These are phyloP conservation scores for Poeciliopsis retropinna DNA, from an alignment of 2,113 vertebrate genomes.

Conservation along the genomic window DNA sequence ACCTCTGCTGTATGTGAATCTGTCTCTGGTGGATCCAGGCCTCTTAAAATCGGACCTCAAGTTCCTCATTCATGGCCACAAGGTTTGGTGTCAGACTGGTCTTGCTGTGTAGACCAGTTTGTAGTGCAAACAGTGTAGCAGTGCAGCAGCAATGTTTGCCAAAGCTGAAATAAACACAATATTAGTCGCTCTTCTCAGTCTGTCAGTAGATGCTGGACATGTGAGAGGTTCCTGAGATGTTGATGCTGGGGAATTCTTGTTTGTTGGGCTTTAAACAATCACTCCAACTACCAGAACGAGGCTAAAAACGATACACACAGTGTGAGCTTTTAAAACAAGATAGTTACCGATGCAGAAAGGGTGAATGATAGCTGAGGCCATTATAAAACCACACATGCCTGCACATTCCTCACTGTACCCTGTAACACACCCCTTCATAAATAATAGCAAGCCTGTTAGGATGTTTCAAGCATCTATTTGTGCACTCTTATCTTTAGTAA, in stretches of 20 bases:
- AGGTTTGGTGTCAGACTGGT: conserved; percentile 28
- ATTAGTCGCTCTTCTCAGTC: conserved; percentile 19
- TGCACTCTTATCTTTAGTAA: conserved; percentile 57
- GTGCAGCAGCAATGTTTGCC: conserved; percentile 39
- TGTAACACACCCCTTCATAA: conserved; percentile 30
- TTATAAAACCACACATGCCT: conserved; percentile 23
- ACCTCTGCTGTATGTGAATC: neutral
- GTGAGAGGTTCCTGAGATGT: conserved; percentile 16
- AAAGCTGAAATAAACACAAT: conserved; percentile 28
- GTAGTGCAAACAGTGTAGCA: conserved; percentile 14
- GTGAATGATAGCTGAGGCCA: conserved; percentile 14
- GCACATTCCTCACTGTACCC: neutral
- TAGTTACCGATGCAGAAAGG: conserved; percentile 6
- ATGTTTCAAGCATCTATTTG: conserved; percentile 47
- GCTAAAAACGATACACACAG: neutral
- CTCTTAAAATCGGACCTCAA: conserved; percentile 40
- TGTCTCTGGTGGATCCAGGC: neutral
- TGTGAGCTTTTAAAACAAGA: neutral
- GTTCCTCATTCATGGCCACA: conserved; percentile 29
- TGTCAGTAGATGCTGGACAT: conserved; percentile 13
- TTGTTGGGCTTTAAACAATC: neutral
- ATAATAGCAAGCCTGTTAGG: conserved; percentile 32
- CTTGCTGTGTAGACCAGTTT: conserved; percentile 27
- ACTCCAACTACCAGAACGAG: neutral
- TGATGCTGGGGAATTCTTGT: conserved; percentile 14